Conservation (phyloP, 2,797 vertebrate genomes). For the Sebastes nivosus region DNA sequence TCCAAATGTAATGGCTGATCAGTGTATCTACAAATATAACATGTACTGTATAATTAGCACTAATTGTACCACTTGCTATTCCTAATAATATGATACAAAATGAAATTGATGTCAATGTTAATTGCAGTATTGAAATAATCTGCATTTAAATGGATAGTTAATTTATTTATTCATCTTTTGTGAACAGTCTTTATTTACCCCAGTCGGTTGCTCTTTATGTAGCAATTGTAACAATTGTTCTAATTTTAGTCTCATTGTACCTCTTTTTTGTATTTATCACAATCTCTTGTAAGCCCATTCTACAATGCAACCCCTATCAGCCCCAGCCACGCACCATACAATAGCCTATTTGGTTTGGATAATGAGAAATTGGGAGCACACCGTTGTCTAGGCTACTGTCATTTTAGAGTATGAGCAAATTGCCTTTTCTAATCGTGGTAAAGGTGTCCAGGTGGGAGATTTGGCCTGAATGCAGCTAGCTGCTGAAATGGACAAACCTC, state of each 20-base stretch:
- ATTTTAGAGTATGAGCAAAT: constrained; percentile 41
- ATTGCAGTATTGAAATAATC: constrained; percentile 5
- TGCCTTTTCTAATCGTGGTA: constrained; percentile 5
- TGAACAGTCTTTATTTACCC: constrained; percentile 3
- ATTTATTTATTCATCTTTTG: constrained; percentile 7
- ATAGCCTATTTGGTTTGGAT: constrained; percentile 55
- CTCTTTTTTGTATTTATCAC: constrained; percentile 9
- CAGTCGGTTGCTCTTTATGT: neutral
- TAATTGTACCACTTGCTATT: neutral
- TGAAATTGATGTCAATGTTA: neutral
- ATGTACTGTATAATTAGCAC: neutral
- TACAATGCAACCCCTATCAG: constrained; percentile 38
- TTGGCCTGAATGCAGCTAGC: constrained; percentile 12
- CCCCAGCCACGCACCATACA: constrained; percentile 26
- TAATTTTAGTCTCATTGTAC: constrained; percentile 35
- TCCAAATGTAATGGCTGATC: too few relatives aligned
- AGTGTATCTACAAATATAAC: neutral
- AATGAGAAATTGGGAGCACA: constrained; percentile 54
- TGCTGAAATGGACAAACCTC: constrained; percentile 9
- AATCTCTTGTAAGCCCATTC: constrained; percentile 21
- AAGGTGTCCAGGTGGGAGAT: constrained; percentile 26
- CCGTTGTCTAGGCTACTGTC: constrained; percentile 23
- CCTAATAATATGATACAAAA: neutral
- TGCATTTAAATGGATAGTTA: constrained; percentile 13
- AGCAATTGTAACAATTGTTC: constrained; percentile 33